phyloP scores from a whole-genome alignment of 2,113 vertebrate species.

The Perccottus glenii region DNA sequence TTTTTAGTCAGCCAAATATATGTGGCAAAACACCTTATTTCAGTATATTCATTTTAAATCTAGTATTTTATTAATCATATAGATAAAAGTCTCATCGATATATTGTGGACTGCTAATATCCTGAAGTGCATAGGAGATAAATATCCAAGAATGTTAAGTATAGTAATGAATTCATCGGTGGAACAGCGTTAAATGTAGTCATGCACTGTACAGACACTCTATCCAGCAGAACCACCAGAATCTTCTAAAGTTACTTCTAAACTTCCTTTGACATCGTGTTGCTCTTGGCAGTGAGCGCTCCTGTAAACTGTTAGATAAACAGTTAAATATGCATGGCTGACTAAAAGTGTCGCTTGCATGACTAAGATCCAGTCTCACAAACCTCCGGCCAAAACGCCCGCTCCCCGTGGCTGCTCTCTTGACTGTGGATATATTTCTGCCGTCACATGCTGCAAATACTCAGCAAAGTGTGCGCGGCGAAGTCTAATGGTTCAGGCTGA shows the following conservation, averaged over 20 bases:
- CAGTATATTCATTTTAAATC: no score
- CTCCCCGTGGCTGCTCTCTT: constrained; percentile 10
- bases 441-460: constrained; percentile 49
- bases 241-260: neutral
- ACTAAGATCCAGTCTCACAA: constrained; percentile 7
- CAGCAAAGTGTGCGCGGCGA: constrained; percentile 28
- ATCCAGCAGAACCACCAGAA: neutral
- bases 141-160: no score
- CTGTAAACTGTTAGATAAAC: constrained; percentile 10
- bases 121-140: no score
- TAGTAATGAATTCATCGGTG: no score
- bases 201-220: neutral
- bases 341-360: constrained; percentile 1
- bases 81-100: no score
- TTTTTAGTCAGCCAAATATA: no score
- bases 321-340: constrained; percentile 6
- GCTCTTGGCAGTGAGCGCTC: neutral
- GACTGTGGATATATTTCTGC: constrained; percentile 7
- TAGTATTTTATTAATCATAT: no score
- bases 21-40: no score
- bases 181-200: no score
- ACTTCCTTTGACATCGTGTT: neutral
- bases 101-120: no score
- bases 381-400: constrained; percentile 1
- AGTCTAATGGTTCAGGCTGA: constrained; percentile 50